Percentiles rank a stretch among this genome's conserved stretches.
Conservation (phyloP, 2,797 vertebrate genomes). For the Cirrhinus mrigala region DNA sequence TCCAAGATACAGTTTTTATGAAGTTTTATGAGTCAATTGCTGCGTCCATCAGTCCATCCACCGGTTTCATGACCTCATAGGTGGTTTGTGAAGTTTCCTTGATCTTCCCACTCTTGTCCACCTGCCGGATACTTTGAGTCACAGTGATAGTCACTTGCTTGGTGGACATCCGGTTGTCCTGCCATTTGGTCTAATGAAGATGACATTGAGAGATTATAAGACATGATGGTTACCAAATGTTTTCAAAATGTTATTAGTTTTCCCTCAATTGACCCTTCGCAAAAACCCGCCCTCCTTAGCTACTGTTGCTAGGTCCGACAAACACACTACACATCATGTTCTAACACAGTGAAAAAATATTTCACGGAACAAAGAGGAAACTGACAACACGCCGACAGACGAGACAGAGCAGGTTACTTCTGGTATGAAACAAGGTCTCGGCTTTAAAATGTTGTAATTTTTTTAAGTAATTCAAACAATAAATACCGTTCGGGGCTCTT, state of each 20-base stretch:
- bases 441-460: too few relatives aligned
- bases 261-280: too few relatives aligned
- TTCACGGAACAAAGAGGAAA: too few relatives aligned
- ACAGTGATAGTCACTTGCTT: conserved; percentile 86
- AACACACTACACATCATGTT: too few relatives aligned
- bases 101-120: conserved; percentile 81
- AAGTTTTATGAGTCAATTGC: conserved; percentile 58
- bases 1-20: conserved; percentile 11
- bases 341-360: too few relatives aligned
- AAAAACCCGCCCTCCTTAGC: too few relatives aligned
- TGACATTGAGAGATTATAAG: conserved; percentile 11
- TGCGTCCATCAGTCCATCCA: conserved; percentile 70
- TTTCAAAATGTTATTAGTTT: background rate
- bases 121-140: conserved; percentile 82
- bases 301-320: too few relatives aligned
- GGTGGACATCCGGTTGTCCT: conserved; percentile 83
- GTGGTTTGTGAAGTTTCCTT: conserved; percentile 79
- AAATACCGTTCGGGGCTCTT: too few relatives aligned
- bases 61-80: conserved; percentile 79
- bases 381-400: too few relatives aligned
- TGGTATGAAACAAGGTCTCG: too few relatives aligned
- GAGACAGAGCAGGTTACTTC: too few relatives aligned
- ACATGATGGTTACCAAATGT: background rate
- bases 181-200: conserved; percentile 78
- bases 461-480: too few relatives aligned